Evolutionary conservation across 2,797 vertebrate species (phyloP), one percentile per base, ranked within the genome.

Genomic region (Mycteria americana): DNA sequence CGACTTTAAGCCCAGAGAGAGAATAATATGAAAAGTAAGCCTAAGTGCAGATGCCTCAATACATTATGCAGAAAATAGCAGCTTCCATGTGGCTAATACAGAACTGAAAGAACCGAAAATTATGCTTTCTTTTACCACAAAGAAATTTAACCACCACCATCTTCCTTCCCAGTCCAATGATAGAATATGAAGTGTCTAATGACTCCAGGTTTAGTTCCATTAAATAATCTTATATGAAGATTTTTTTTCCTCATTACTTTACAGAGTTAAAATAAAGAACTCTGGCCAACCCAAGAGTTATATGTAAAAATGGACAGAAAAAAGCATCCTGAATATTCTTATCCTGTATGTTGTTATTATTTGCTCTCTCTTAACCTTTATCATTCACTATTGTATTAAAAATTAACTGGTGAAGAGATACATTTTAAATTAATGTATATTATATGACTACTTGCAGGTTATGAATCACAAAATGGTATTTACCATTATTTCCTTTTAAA

Each of bases 1-100:
- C 80, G 68, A 96, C 92, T 96, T 94, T 93, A 97, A 97, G 82
- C 82, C 85, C 90, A 95, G 93, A 92, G 93, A 92, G 95, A 96
- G 91, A 96, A 88, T 94, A 95, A 96, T 97, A 96, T 93, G 92
- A 97, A 94, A 92, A 89, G 93, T 86, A 95, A 95, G 91, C 83
- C 91, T 97, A 96, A 97, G 96, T 97, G 93, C 89, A 94, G 95
- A 97, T 93, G 90, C 85, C 74, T 95, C 94, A 95, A 90, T 96
- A 97, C 83, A 94, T 97, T 98, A 95, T 96, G 92, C 88, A 96
- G 93, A 97, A 97, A 97, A 97, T 94, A 97, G 88, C 65, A 73
- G 68, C 89, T 97, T 95, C 95, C 84, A 0, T 72, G 93, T 91
- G 97, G 91, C 78, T 95, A 94, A 96, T 84, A 78, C 51, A 95